Percentiles rank a stretch among this genome's conserved stretches.
Conservation (phyloP, 1,140 invertebrate genomes). For the Trachelipus rathkii region DNA sequence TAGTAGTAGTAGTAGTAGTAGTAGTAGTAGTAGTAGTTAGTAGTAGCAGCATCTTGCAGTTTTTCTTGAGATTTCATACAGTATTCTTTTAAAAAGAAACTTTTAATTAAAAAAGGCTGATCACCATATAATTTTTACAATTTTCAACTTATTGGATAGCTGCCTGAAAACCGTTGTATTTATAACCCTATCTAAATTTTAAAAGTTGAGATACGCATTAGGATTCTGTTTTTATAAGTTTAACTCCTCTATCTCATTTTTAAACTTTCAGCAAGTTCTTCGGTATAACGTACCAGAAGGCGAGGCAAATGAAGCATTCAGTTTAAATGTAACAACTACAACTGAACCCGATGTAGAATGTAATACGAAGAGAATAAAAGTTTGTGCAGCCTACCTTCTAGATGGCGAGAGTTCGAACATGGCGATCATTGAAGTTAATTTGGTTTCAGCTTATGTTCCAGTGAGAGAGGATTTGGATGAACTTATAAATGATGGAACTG, state of each 20-base stretch:
- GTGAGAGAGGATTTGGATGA: slow-evolving; percentile 35
- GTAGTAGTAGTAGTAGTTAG: too few relatives aligned
- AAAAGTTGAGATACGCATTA: background rate
- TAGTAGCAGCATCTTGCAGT: too few relatives aligned
- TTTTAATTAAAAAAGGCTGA: too few relatives aligned
- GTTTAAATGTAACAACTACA: slow-evolving; percentile 23
- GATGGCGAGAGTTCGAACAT: slow-evolving; percentile 42
- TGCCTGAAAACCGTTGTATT: background rate
- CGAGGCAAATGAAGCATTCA: slow-evolving; percentile 36
- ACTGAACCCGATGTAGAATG: slow-evolving; percentile 27
- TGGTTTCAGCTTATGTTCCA: slow-evolving; percentile 44
- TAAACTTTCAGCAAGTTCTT: slow-evolving; percentile 32
- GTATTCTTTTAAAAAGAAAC: too few relatives aligned
- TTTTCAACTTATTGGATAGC: background rate
- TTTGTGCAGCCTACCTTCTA: slow-evolving; percentile 36
- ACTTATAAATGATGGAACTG: slow-evolving; percentile 36
- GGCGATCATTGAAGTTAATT: slow-evolving; percentile 43
- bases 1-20: too few relatives aligned
- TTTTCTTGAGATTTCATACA: too few relatives aligned
- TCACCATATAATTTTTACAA: too few relatives aligned
- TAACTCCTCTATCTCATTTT: too few relatives aligned
- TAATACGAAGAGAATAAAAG: slow-evolving; percentile 30
- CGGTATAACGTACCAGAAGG: slow-evolving; percentile 36
- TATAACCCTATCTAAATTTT: background rate
- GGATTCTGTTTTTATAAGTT: background rate